Base-by-base conservation (phyloP, 2,888 invertebrate genomes). In the Diloba caeruleocephala region DNA sequence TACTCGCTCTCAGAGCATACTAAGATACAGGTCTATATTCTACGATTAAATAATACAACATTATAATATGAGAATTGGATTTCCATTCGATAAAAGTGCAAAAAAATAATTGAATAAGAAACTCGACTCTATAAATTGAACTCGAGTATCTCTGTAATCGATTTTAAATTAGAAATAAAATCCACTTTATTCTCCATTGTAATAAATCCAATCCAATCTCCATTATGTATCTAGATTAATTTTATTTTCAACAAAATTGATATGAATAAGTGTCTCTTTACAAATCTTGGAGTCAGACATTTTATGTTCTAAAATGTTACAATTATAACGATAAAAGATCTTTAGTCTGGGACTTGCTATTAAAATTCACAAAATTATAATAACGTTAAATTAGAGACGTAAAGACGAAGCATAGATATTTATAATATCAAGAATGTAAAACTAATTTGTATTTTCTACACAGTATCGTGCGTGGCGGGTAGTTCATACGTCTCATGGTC, bases 171-270 rank as follows among this genome's bases (percentile, higher is more conserved):
- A 14, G 5, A 29, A 54, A 41, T 32, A 28, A 33, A 33, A 50
- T 50, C 6, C n/a, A 34, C 13, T 58, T 51, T 13, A 23, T 33
- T 50, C 14, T 51, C 14, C 1, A 25, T 45, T 39, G 13, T 46
- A 44, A 48, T 42, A 53, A 52, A 55, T 64, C 38, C 21, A 59
- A 46, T 52, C 4, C 28, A 15, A 54, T 37, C 46, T 28, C 9
- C 19, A n/a, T 28, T 13, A 23, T 13, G 8, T 17, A 28, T 13
- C 23, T 21, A 12, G 32, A 65, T 33, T 65, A 14, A 56, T 42
- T 44, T 44, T 34, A 44, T 48, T 45, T 44, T 19, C 21, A 42
- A 28, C 21, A 28, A 41, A 41, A 39, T 33, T 49, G 28, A 23
- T 43, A 21, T 31, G 15, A 48, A 36, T 33, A n/a, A 28, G 12